Evolutionary conservation across 2,113 vertebrate genomes (phyloP), one percentile per base, ranked within the genome.

Genomic region (Urocolius indicus): DNA sequence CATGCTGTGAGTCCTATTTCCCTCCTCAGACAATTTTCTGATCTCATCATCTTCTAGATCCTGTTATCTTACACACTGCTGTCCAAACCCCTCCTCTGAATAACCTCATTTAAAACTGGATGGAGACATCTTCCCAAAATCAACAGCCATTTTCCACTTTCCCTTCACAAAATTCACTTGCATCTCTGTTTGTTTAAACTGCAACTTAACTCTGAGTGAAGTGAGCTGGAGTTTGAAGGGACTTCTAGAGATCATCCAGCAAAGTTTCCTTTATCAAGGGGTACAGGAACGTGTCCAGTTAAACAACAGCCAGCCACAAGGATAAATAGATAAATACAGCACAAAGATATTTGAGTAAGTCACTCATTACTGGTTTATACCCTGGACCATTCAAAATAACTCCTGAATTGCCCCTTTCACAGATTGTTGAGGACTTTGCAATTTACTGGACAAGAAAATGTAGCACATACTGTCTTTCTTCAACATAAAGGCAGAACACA

Each of bases 381-480:
- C 15, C 65, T 19, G 45, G 32, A 30, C 23, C 58, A 43, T 23
- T 30, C 62, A 76, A 65, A 65, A 55, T 17, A 51, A 46, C 26
- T 45, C 58, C 34, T 3, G 12, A 73, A n/a, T n/a, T 43, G 36
- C 59, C 79, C 41, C 72, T 80, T 32, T 57, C 45, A 17, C 24
- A 49, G 55, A 55, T 29, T 57, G 41, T 11, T 54, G 62, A 69
- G 45, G 15, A 32, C 55, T 17, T 82, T 68, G 61, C 81, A 89
- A 77, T 19, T 57, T 15, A 36, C 22, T 0, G 2, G n/a, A 72
- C n/a, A 57, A 38, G 74, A 46, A 6, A 2, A 8, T 22, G 4
- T 3, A 58, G 51, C 1, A 1, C 6, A 11, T 43, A 55, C 19
- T 43, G 19, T 13, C 19, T 61, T 61, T 78, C 29, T 32, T 48